A percentile compares a stretch with the other conserved stretches of the same genome.
phyloP scores from a whole-genome alignment of 2,797 vertebrate species.

The Pipistrellus nathusii region DNA sequence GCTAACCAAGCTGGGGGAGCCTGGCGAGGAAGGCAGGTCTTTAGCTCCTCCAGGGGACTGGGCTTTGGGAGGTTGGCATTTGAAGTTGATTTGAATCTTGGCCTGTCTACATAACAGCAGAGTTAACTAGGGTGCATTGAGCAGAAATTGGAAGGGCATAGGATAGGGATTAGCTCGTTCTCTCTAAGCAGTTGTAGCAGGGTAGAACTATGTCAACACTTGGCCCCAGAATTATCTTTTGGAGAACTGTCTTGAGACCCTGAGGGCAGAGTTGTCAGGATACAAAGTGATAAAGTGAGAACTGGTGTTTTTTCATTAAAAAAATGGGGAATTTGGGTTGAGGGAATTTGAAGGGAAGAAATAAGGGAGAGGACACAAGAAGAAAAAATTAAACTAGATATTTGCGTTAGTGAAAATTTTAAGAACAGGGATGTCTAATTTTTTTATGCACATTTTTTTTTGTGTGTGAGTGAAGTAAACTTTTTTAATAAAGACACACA shows the following conservation, averaged over 20 bases:
- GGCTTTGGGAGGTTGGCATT: not conserved
- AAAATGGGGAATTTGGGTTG: not conserved
- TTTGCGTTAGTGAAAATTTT: not conserved
- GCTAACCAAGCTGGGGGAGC: not conserved
- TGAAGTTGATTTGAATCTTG: constrained; percentile 26
- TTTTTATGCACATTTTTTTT: not conserved
- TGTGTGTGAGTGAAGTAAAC: not conserved
- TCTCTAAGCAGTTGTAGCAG: not conserved
- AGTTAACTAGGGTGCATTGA: not conserved
- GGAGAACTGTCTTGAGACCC: not conserved
- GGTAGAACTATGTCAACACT: not conserved
- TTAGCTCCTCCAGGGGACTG: not conserved
- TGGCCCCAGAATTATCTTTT: not conserved
- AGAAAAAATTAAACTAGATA: not conserved
- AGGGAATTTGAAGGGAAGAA: not conserved
- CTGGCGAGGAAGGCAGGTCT: not conserved
- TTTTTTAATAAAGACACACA: not conserved
- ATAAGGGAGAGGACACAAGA: not conserved
- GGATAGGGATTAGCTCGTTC: not conserved
- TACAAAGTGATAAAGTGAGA: constrained; percentile 18
- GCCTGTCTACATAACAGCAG: not conserved
- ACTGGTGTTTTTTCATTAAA: not conserved
- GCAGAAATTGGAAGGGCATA: not conserved
- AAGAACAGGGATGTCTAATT: not conserved
- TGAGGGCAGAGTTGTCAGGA: not conserved